Evolutionary conservation across 2,797 vertebrate genomes (phyloP).

Genomic region (Amniataba percoides): DNA sequence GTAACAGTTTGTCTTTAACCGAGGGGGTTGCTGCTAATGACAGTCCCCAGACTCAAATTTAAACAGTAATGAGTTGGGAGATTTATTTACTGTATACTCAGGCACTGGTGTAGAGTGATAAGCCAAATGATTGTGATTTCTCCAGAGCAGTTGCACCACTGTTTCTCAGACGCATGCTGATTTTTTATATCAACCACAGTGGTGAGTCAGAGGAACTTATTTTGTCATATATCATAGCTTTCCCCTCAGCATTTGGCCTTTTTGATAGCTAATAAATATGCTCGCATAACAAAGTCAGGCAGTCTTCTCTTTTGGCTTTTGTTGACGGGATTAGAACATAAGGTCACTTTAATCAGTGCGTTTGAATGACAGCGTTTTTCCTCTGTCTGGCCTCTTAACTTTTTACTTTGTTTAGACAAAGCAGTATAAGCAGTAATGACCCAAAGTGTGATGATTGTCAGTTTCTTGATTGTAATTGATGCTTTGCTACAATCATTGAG

Average conservation of each 20-base stretch:
- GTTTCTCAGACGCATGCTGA: slow-evolving; percentile 52
- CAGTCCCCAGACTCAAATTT: slow-evolving; percentile 78
- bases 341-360: neutral
- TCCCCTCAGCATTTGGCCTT: neutral
- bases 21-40: slow-evolving; percentile 76
- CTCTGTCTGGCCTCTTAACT: neutral
- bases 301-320: neutral
- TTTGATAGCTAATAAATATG: neutral
- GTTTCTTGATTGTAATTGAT: slow-evolving; percentile 37
- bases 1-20: slow-evolving; percentile 73
- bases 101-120: slow-evolving; percentile 67
- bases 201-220: slow-evolving; percentile 31
- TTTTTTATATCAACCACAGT: slow-evolving; percentile 37
- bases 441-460: slow-evolving; percentile 5
- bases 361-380: neutral
- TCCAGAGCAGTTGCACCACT: slow-evolving; percentile 39
- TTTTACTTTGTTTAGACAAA: slow-evolving; percentile 21
- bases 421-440: neutral
- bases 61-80: slow-evolving; percentile 78
- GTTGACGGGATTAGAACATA: neutral
- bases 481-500: slow-evolving; percentile 15
- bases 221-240: neutral
- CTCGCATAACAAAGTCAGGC: neutral
- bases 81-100: slow-evolving; percentile 76
- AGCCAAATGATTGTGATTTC: slow-evolving; percentile 68